Conservation (phyloP, 2,888 invertebrate genomes). For the Eupeodes latifasciatus region DNA sequence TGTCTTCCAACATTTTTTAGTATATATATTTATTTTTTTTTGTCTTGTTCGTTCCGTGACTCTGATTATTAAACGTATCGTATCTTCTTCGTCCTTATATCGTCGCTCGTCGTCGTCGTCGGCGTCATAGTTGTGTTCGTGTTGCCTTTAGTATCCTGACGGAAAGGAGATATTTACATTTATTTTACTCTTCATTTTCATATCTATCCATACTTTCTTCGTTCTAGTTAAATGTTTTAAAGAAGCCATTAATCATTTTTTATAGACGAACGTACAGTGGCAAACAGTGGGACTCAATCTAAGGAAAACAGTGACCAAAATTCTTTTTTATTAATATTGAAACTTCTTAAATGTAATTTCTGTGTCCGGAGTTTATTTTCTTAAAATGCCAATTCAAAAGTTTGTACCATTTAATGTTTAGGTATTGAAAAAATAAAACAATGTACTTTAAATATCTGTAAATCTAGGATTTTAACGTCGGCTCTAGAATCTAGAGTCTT, state of each 20-base stretch:
- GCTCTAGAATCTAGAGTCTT: no score
- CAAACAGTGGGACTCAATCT: conserved; percentile 18
- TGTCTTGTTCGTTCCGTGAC: conserved; percentile 13
- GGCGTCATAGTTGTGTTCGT: not conserved
- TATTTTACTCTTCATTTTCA: conserved; percentile 4
- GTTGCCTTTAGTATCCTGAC: conserved; percentile 17
- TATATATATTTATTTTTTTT: not conserved
- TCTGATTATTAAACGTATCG: conserved; percentile 22
- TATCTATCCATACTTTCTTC: conserved; percentile 16
- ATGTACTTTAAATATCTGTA: no score
- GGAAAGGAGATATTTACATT: conserved; percentile 33
- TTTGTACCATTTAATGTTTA: no score
- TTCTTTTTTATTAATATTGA: no score
- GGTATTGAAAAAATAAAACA: no score
- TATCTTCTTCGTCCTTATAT: not conserved
- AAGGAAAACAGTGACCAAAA: not conserved
- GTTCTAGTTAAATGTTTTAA: conserved; percentile 66
- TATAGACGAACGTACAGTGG: conserved; percentile 8
- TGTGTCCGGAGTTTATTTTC: no score
- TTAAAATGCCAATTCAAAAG: no score
- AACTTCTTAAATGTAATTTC: no score
- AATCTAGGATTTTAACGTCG: no score
- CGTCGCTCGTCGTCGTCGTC: not conserved
- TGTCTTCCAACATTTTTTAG: conserved; percentile 38
- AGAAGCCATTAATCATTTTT: conserved; percentile 72